phyloP scores from a whole-genome alignment of 2,888 invertebrate genomes.

The Ashinkailepas kermadecensis region DNA sequence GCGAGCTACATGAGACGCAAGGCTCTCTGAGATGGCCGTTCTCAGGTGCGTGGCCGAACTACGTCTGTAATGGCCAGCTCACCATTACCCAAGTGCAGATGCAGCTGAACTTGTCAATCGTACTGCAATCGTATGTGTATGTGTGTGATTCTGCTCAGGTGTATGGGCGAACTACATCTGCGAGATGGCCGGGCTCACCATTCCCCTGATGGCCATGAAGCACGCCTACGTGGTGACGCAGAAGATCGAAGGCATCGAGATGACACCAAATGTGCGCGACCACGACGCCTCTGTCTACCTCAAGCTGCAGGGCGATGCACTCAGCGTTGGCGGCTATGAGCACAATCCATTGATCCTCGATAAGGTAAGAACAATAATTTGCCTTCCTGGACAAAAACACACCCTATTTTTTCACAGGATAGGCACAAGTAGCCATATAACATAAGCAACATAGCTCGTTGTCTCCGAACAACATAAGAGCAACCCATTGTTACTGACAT shows the following conservation, averaged over 20 bases:
- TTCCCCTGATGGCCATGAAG: conserved; percentile 75
- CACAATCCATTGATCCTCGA: conserved; percentile 71
- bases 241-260: conserved; percentile 63
- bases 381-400: no score
- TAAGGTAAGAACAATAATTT: conserved; percentile 47
- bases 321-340: conserved; percentile 83
- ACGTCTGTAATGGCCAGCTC: no score
- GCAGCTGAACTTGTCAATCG: not conserved
- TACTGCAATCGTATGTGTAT: not conserved
- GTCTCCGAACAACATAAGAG: no score
- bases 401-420: no score
- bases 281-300: conserved; percentile 77
- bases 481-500: no score
- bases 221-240: conserved; percentile 83
- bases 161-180: conserved; percentile 74
- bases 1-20: no score
- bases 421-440: no score
- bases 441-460: no score
- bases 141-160: conserved; percentile 43
- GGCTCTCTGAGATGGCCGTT: no score
- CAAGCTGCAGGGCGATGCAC: conserved; percentile 71
- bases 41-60: no score
- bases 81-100: no score
- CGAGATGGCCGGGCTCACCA: conserved; percentile 55
- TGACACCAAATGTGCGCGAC: conserved; percentile 72